These are phyloP conservation scores for Cherax destructor DNA, from an alignment of 1,140 invertebrate genomes.

Conservation along the genomic window DNA sequence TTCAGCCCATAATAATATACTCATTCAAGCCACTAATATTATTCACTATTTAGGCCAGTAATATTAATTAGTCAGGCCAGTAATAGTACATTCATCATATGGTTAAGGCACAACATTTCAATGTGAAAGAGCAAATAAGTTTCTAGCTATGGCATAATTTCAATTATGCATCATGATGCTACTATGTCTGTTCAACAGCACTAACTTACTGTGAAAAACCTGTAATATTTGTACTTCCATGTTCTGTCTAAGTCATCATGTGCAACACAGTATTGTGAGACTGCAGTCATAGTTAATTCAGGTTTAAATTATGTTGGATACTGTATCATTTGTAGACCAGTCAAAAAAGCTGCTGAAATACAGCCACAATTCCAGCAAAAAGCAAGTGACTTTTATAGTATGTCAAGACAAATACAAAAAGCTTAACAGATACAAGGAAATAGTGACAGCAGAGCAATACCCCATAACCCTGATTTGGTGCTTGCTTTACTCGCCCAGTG, in stretches of 20 bases:
- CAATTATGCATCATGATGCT: conserved; percentile 1
- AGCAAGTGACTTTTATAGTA: conserved; percentile 6
- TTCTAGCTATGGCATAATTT: background rate
- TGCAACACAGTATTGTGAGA: background rate
- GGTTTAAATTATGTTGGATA: background rate
- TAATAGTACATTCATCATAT: background rate
- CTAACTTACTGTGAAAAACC: background rate
- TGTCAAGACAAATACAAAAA: conserved; percentile 13
- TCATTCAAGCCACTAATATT: too few relatives aligned
- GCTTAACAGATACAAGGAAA: background rate
- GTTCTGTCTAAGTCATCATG: background rate
- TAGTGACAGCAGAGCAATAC: background rate
- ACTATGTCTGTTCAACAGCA: background rate
- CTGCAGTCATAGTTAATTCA: background rate
- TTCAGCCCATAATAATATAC: too few relatives aligned
- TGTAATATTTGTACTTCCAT: background rate
- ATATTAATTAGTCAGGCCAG: too few relatives aligned
- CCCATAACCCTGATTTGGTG: background rate
- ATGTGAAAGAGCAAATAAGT: background rate
- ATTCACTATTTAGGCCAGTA: too few relatives aligned
- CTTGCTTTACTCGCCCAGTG: background rate
- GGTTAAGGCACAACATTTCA: background rate
- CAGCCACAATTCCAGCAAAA: background rate
- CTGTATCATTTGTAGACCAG: background rate
- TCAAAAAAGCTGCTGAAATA: background rate